Evolutionary conservation across 2,113 vertebrate genomes (phyloP).

Genomic region (Poeciliopsis turrubarensis): DNA sequence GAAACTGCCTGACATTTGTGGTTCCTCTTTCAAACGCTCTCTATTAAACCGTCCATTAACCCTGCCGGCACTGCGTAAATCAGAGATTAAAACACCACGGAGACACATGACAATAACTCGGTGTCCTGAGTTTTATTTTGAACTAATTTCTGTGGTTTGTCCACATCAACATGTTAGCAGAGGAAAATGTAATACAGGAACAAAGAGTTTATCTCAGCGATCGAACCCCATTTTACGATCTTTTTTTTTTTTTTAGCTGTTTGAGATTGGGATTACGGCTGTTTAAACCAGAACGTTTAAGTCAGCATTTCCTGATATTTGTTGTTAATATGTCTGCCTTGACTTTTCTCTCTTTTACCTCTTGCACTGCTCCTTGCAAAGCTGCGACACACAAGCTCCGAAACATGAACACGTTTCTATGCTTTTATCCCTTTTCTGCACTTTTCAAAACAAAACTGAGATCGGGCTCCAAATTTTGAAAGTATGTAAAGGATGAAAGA

Average conservation of each 20-base stretch:
- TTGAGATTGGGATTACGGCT: background rate
- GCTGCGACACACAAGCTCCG: too few species aligned
- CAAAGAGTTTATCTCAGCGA: background rate
- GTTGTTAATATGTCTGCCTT: too few species aligned
- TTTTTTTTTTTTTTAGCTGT: background rate
- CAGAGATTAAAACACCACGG: slow-evolving; percentile 1
- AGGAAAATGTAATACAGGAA: background rate
- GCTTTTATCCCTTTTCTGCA: too few species aligned
- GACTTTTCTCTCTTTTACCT: too few species aligned
- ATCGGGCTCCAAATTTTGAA: too few species aligned
- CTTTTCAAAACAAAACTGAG: too few species aligned
- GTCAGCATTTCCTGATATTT: too few species aligned
- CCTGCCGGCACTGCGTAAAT: slow-evolving; percentile 45
- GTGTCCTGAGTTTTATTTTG: slow-evolving; percentile 45
- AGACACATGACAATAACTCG: slow-evolving; percentile 45
- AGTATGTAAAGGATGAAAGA: too few species aligned
- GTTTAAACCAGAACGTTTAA: background rate
- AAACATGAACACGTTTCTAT: too few species aligned
- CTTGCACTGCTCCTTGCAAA: too few species aligned
- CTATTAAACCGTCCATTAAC: slow-evolving; percentile 55
- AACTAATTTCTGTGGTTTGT: slow-evolving; percentile 12
- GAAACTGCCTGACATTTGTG: slow-evolving; percentile 58
- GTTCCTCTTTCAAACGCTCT: slow-evolving; percentile 62
- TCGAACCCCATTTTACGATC: background rate
- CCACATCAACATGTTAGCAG: slow-evolving; percentile 23